Percentiles rank a stretch among this genome's conserved stretches.
Evolutionary conservation across 1,140 invertebrate species (phyloP).

Genomic region (Propsilocerus akamusi): DNA sequence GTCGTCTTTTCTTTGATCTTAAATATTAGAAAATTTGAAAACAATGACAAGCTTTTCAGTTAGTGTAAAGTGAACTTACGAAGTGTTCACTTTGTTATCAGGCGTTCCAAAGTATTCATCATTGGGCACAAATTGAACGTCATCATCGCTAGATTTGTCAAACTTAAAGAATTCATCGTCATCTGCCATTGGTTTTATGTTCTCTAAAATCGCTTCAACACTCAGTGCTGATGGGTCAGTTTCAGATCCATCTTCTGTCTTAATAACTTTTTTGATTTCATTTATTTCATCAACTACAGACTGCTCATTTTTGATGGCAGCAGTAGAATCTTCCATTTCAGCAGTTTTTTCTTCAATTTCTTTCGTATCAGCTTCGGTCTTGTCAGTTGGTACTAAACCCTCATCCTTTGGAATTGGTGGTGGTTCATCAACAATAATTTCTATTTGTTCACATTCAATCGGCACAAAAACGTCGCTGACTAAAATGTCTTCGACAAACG

Average conservation of each 20-base stretch:
- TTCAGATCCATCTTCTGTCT: neutral
- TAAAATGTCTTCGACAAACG: neutral
- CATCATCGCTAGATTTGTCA: neutral
- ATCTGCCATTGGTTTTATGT: neutral
- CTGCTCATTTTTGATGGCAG: too few relatives aligned
- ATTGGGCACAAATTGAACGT: neutral
- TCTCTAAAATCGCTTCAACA: neutral
- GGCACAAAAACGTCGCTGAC: too few relatives aligned
- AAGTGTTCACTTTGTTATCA: neutral
- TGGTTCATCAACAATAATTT: neutral
- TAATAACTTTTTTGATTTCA: neutral
- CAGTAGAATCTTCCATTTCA: neutral
- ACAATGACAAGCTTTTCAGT: neutral
- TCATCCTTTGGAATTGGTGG: neutral
- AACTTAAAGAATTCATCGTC: neutral
- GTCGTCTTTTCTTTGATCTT: neutral
- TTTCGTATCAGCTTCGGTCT: neutral
- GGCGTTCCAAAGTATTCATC: neutral
- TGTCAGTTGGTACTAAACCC: neutral
- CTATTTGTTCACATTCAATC: too few relatives aligned
- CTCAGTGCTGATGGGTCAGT: neutral
- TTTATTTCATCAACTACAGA: neutral
- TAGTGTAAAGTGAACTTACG: too few relatives aligned
- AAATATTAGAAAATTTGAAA: neutral
- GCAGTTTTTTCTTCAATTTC: neutral